Evolutionary conservation across 2,888 invertebrate genomes (phyloP).

Genomic region (Lepas anatifera): DNA sequence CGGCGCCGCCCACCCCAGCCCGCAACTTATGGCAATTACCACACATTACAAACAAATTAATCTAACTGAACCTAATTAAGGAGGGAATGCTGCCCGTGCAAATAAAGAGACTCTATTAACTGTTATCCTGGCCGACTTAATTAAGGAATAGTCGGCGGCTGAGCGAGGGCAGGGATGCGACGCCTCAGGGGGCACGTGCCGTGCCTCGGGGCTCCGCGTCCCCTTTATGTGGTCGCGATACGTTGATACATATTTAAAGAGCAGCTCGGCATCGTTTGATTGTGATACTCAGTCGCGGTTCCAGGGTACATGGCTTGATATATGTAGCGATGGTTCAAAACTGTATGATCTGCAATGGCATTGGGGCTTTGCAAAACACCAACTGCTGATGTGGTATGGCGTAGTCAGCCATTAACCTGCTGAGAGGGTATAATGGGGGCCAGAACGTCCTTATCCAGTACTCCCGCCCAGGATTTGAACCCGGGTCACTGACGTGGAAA

Average conservation of each 20-base stretch:
- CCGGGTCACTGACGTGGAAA: too few species aligned
- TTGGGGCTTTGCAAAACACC: too few species aligned
- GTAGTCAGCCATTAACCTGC: too few species aligned
- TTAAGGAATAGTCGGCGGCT: neutral
- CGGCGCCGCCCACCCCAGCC: neutral
- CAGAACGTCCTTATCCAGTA: too few species aligned
- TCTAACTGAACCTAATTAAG: constrained; percentile 9
- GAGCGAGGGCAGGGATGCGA: neutral
- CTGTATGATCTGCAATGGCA: too few species aligned
- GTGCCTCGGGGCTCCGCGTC: neutral
- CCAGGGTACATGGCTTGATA: too few species aligned
- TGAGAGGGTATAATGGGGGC: too few species aligned
- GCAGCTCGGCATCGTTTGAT: too few species aligned
- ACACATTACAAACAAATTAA: constrained; percentile 9
- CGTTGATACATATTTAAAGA: constrained; percentile 1
- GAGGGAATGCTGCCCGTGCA: neutral
- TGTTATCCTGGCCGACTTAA: constrained; percentile 4
- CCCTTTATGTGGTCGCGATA: neutral
- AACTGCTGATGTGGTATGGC: too few species aligned
- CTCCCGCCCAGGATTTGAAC: too few species aligned
- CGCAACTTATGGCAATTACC: constrained; percentile 6
- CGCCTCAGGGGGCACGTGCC: neutral
- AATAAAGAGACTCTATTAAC: constrained; percentile 5
- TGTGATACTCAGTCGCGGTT: too few species aligned
- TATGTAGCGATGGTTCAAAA: too few species aligned